phyloP scores from a whole-genome alignment of 1,140 invertebrate species.

The Caerostris extrusa region DNA sequence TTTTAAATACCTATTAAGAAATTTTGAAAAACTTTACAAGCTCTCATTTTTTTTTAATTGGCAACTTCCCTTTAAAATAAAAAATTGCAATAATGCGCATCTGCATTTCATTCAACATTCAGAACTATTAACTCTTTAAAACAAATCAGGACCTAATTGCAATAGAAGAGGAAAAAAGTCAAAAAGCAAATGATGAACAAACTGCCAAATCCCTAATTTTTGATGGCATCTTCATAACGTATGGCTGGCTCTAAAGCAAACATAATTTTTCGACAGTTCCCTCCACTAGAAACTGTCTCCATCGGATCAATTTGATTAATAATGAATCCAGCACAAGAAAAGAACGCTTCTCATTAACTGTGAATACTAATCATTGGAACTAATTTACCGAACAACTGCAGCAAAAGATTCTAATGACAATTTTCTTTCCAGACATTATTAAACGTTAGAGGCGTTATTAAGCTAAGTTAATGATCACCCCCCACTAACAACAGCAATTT shows the following conservation, averaged over 20 bases:
- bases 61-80: too few relatives aligned
- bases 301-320: slow-evolving; percentile 57
- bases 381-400: slow-evolving; percentile 63
- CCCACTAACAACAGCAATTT: not conserved
- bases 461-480: slow-evolving; percentile 56
- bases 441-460: slow-evolving; percentile 56
- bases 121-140: too few relatives aligned
- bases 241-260: not conserved
- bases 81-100: too few relatives aligned
- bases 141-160: too few relatives aligned
- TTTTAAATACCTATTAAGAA: too few relatives aligned
- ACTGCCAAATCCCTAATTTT: too few relatives aligned
- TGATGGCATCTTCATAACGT: not conserved
- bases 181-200: too few relatives aligned
- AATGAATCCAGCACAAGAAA: not conserved
- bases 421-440: slow-evolving; percentile 64
- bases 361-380: slow-evolving; percentile 57
- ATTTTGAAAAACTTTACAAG: too few relatives aligned
- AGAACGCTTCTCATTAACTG: slow-evolving; percentile 35
- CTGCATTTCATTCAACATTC: too few relatives aligned
- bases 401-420: slow-evolving; percentile 45
- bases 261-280: slow-evolving; percentile 4
- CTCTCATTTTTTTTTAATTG: too few relatives aligned
- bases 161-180: too few relatives aligned
- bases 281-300: not conserved